phyloP scores from a whole-genome alignment of 2,797 vertebrate genomes.

The Pangasius macronema region DNA sequence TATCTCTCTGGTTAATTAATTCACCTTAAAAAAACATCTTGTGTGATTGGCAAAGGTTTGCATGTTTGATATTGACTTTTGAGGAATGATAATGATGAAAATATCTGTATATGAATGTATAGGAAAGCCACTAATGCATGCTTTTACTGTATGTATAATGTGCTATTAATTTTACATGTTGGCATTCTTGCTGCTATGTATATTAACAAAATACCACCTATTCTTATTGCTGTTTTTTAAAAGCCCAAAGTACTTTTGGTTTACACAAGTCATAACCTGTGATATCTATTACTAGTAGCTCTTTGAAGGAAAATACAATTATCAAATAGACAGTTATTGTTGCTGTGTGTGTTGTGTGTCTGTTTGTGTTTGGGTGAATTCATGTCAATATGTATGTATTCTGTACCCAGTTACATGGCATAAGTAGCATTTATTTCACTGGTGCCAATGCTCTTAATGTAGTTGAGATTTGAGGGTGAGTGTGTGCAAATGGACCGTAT shows the following conservation, averaged over 20 bases:
- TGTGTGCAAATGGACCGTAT: neutral
- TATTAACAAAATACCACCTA: constrained; percentile 10
- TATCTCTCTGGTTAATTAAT: constrained; percentile 6
- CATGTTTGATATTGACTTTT: constrained; percentile 6
- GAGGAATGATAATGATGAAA: neutral
- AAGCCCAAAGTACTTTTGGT: constrained; percentile 37
- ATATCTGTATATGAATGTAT: constrained; percentile 34
- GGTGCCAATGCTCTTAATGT: constrained; percentile 23
- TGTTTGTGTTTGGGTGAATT: constrained; percentile 24
- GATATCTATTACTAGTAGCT: constrained; percentile 59
- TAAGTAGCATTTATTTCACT: constrained; percentile 39
- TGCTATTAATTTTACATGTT: constrained; percentile 30
- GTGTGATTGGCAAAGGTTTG: constrained; percentile 3
- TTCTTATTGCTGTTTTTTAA: constrained; percentile 36
- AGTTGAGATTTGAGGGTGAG: constrained; percentile 9
- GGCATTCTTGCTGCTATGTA: constrained; percentile 31
- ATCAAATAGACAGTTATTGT: constrained; percentile 34
- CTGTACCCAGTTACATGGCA: constrained; percentile 24
- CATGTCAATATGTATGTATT: constrained; percentile 5
- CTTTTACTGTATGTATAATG: constrained; percentile 33
- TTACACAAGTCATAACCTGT: constrained; percentile 58
- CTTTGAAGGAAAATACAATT: constrained; percentile 38
- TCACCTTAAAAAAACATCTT: neutral
- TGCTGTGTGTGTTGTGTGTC: constrained; percentile 31
- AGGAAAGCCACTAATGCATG: constrained; percentile 47